Percentiles rank a stretch among this genome's conserved stretches.
phyloP scores from a whole-genome alignment of 2,113 vertebrate species.

The Corythornis vintsioides region DNA sequence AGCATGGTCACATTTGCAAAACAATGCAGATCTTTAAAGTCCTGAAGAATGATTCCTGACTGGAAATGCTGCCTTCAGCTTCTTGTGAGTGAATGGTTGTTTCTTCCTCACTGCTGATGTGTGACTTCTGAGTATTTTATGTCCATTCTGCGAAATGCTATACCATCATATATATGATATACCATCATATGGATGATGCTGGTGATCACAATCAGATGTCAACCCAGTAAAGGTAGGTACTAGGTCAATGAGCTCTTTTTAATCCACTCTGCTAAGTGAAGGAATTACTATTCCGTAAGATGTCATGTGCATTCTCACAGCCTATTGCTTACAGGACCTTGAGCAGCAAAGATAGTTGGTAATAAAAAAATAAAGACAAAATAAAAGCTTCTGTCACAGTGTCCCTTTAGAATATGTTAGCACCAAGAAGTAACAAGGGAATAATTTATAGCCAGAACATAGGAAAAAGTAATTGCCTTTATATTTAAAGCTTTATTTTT shows the following conservation, averaged over 20 bases:
- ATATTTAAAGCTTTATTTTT: background rate
- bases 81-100: background rate
- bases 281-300: background rate
- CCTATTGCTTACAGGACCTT: background rate
- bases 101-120: background rate
- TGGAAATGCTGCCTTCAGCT: background rate
- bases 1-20: background rate
- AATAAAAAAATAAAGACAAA: background rate
- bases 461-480: background rate
- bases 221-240: background rate
- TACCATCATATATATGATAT: background rate
- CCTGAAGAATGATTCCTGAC: background rate
- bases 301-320: background rate
- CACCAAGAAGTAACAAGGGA: background rate
- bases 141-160: background rate
- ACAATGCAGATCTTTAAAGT: background rate
- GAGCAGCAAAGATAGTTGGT: background rate
- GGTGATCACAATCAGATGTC: fast-evolving
- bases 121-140: background rate
- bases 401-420: background rate
- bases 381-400: background rate
- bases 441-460: background rate
- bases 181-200: background rate
- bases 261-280: background rate
- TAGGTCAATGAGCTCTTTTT: background rate